Base-by-base conservation (phyloP, 2,113 vertebrate genomes). In the Gymnocephalus cernua region DNA sequence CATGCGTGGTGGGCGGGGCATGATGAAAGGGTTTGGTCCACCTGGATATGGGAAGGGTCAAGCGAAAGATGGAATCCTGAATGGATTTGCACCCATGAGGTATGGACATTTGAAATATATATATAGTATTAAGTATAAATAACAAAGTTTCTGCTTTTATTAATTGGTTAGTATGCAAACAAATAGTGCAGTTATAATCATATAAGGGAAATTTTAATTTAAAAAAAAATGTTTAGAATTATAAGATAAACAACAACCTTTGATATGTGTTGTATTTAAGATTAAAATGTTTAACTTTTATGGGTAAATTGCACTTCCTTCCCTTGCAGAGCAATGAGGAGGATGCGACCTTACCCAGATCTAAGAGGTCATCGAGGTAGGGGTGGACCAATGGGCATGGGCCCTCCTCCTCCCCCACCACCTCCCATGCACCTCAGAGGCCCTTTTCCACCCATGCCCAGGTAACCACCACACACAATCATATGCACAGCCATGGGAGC, bases 21-120 rank as follows among this genome's bases (percentile, higher is more conserved):
- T 92, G 84, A 93, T 94, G 73, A 95, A 96, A 83, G 90, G 83
- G 7, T 93, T 93, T 53, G 91, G 88, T 15, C 91, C 90, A 23
- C 88, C 89, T 8, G 91, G 90, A 41, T 85, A 83, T 35, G 89
- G 90, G 77, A 94, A 94, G 72, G 93, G 92, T 47, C 83, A 89
- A 83, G 86, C 83, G 41, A 93, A 79, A 57, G 89, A 93, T 45
- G 89, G 86, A 57, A 77, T 79, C 56, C 84, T 92, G 75, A 96
- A 96, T 78, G 95, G 94, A 85, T 88, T 95, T 66, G 85, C 89
- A 64, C 93, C 93, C 56, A 93, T 93, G 86, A 96, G 96, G 95
- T 96, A 84, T 25, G 61, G 29, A 83, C 11, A 8, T 21, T 38
- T 38, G 12, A 27, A n/a, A 47, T 16, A 12, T 12, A 12, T 12